These are phyloP conservation scores for Lepeophtheirus nordmannii DNA, from an alignment of 2,888 invertebrate genomes.

Conservation along the genomic window DNA sequence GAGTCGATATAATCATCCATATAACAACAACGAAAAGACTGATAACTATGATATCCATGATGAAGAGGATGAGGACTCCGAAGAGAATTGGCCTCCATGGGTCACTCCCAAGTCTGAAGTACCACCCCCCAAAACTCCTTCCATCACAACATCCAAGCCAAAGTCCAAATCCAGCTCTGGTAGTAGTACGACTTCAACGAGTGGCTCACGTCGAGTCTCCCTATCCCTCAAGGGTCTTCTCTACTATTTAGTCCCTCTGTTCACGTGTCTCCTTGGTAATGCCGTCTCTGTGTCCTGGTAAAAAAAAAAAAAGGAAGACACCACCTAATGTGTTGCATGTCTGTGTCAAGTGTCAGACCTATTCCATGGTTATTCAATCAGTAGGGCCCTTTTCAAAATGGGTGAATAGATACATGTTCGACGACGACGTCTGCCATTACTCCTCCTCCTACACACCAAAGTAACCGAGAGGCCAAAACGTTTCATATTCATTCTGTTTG, in stretches of 20 bases:
- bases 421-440: too few relatives aligned
- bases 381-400: too few relatives aligned
- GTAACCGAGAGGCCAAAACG: too few relatives aligned
- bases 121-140: neutral
- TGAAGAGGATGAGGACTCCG: neutral
- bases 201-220: neutral
- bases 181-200: neutral
- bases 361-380: too few relatives aligned
- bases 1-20: neutral
- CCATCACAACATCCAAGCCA: neutral
- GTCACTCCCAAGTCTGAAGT: neutral
- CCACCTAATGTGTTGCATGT: too few relatives aligned
- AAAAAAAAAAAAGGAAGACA: neutral
- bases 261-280: conserved; percentile 7
- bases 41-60: neutral
- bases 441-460: too few relatives aligned
- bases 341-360: too few relatives aligned
- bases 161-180: neutral
- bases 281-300: neutral
- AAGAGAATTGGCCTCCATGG: conserved; percentile 19
- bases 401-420: too few relatives aligned
- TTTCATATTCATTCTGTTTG: too few relatives aligned
- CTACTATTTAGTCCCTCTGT: conserved; percentile 8
- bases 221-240: neutral
- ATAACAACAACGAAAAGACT: neutral